phyloP scores from a whole-genome alignment of 64 coral and sea anemone genomes.

The Orbicella faveolata region DNA sequence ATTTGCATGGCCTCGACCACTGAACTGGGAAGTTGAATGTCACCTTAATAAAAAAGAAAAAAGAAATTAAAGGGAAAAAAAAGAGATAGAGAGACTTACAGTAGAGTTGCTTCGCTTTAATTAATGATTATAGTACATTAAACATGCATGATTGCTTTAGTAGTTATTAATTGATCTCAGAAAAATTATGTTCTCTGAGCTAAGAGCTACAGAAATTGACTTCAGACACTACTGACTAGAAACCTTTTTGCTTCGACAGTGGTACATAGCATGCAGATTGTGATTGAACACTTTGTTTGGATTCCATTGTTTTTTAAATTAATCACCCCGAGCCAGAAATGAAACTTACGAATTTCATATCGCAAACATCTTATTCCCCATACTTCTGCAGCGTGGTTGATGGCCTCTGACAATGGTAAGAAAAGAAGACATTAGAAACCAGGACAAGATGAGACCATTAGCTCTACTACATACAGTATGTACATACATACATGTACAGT shows the following conservation, averaged over 20 bases:
- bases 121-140: no score
- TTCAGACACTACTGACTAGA: no score
- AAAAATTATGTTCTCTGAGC: no score
- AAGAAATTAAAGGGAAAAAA: background rate
- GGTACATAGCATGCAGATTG: no score
- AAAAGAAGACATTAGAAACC: background rate
- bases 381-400: slow-evolving; percentile 80
- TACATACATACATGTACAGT: background rate
- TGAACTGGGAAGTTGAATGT: slow-evolving; percentile 85
- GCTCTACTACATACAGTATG: background rate
- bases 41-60: slow-evolving; percentile 39
- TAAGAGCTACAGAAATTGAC: no score
- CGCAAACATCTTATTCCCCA: slow-evolving; percentile 96
- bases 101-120: no score
- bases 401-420: slow-evolving; percentile 62
- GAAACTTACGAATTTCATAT: slow-evolving; percentile 99
- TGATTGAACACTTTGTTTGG: no score
- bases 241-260: no score
- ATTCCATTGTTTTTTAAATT: no score
- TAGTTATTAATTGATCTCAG: no score
- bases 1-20: slow-evolving; percentile 99
- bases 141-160: no score
- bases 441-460: background rate
- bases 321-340: background rate
- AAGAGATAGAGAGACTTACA: background rate